phyloP scores from a whole-genome alignment of 2,797 vertebrate genomes.

The Natrix natrix region DNA sequence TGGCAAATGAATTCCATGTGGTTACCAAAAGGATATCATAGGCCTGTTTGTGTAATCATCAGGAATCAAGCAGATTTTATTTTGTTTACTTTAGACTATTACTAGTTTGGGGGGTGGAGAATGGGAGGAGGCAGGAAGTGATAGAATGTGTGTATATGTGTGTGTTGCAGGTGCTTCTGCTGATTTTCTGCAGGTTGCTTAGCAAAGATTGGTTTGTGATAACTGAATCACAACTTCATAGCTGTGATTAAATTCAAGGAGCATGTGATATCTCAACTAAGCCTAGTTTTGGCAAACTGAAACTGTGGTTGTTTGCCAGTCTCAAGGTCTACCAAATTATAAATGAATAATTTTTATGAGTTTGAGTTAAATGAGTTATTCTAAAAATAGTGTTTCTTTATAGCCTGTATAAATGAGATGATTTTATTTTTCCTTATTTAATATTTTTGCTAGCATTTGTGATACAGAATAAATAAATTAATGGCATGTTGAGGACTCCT shows the following conservation, averaged over 20 bases:
- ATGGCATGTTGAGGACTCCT: background rate
- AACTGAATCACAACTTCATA: background rate
- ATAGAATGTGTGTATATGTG: background rate
- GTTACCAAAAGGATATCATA: background rate
- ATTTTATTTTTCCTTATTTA: background rate
- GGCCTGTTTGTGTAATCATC: background rate
- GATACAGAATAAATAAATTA: background rate
- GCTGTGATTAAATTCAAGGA: background rate
- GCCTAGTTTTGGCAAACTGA: background rate
- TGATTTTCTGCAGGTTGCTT: background rate
- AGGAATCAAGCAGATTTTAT: background rate
- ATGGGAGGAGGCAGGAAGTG: background rate
- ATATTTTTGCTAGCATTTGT: background rate
- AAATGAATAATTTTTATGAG: background rate
- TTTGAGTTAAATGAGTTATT: background rate
- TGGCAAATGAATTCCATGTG: background rate
- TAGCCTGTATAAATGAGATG: background rate
- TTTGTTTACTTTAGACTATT: background rate
- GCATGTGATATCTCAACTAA: background rate
- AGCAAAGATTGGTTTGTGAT: background rate
- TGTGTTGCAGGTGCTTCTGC: background rate
- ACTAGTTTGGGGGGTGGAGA: background rate
- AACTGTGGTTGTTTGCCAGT: background rate
- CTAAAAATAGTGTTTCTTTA: background rate
- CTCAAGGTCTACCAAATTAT: background rate